phyloP scores from a whole-genome alignment of 2,113 vertebrate species.

The Platichthys flesus region DNA sequence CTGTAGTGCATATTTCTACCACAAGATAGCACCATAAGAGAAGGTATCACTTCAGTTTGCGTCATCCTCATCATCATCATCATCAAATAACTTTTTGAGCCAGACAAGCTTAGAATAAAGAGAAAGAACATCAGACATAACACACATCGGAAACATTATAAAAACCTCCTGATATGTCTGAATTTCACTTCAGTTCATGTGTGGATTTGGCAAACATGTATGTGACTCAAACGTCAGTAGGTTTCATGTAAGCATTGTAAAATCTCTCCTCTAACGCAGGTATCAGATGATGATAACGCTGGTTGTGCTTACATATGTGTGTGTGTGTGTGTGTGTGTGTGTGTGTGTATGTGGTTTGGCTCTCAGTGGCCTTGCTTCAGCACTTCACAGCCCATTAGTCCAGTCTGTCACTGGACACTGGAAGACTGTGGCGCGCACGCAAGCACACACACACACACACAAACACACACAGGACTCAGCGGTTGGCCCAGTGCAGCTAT shows the following conservation, averaged over 20 bases:
- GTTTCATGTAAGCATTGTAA: not conserved
- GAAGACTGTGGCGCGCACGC: constrained; percentile 1
- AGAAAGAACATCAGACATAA: not conserved
- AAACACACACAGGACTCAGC: constrained; percentile 45
- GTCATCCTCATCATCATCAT: not conserved
- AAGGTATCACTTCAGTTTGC: not conserved
- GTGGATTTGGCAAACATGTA: not conserved
- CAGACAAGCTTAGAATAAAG: too few species aligned
- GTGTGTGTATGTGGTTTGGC: constrained; percentile 63
- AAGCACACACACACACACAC: constrained; percentile 25
- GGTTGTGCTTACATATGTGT: not conserved
- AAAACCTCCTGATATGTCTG: not conserved
- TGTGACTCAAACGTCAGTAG: not conserved
- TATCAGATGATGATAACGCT: constrained; percentile 8
- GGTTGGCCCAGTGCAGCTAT: constrained; percentile 71
- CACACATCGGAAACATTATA: not conserved
- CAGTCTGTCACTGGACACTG: constrained; percentile 48
- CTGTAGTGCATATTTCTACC: constrained; percentile 1
- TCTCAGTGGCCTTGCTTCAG: constrained; percentile 67
- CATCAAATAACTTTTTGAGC: not conserved
- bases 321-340: not conserved
- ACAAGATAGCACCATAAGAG: constrained; percentile 46
- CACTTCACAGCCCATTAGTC: constrained; percentile 72
- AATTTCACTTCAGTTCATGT: not conserved
- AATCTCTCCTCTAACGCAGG: constrained; percentile 1